Evolutionary conservation across 2,888 invertebrate species (phyloP), one percentile per base, ranked within the genome.

Genomic region (Gortyna flavago): DNA sequence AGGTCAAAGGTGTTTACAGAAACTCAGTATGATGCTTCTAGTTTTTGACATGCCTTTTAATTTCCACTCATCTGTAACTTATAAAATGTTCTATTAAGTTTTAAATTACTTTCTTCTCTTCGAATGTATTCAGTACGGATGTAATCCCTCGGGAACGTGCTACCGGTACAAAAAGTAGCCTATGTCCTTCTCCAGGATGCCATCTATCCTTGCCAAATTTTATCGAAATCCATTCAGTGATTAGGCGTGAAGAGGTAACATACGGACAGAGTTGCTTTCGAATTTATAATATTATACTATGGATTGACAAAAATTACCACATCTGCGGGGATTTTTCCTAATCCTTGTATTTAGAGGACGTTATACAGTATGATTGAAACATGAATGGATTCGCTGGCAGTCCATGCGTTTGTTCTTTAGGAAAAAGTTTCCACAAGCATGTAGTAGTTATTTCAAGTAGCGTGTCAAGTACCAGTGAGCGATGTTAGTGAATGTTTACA

Each of bases 381-480:
- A 7, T 38, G 57, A 61, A 41, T 61, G 41, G 11, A 80, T 16
- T 61, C 29, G 3, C 25, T 76, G 21, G 44, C 11, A 62, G 35
- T 3, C 7, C 25, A 25, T 18, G 57, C 18, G 1, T 25, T 13
- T 54, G 16, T 57, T 48, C 66, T 48, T 66, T 41, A 32, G 61
- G 18, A 57, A 38, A 44, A 48, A n/a, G 29, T 44, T 48, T n/a
- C 21, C 25, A n/a, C 35, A 32, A 38, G 16, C 48, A 18, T 67
- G n/a, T 41, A 64, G 9, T n/a, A 57, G n/a, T 48, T 65, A 25
- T 48, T 81, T 75, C 61, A 76, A 76, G 38, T 76, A 68, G 72
- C 86, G 72, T 83, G 77, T 68, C 77, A 44, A 61, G 35, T 38
- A 41, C 67, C 64, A 64, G 18, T 82, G 29, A 59, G n/a, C 69